A percentile compares a stretch with the other conserved stretches of the same genome.
Evolutionary conservation across 2,888 invertebrate species (phyloP).

Genomic region (Marasmarcha lunaedactyla): DNA sequence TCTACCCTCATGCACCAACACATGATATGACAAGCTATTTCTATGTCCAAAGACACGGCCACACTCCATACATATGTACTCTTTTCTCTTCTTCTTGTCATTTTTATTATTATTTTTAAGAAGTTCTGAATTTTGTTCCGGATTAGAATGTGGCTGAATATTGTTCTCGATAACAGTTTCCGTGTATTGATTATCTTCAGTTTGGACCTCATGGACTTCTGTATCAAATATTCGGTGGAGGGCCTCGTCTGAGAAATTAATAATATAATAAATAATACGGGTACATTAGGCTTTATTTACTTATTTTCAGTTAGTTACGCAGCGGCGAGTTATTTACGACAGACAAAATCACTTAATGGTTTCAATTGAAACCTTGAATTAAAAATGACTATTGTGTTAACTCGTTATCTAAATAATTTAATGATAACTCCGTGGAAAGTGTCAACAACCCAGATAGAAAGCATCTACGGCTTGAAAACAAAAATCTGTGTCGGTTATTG

Average conservation of each 20-base stretch:
- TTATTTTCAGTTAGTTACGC: no score
- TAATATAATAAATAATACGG: no score
- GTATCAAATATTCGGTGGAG: slow-evolving; percentile 49
- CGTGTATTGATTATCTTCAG: slow-evolving; percentile 18
- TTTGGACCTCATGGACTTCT: slow-evolving; percentile 30
- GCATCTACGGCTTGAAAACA: no score
- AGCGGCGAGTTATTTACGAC: no score
- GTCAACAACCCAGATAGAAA: no score
- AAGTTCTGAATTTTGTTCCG: slow-evolving; percentile 8
- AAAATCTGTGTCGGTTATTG: no score
- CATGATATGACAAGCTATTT: slow-evolving; percentile 87
- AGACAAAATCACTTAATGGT: no score
- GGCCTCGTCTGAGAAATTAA: slow-evolving; percentile 38
- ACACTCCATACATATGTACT: slow-evolving; percentile 75
- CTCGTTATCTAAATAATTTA: no score
- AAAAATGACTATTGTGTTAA: no score
- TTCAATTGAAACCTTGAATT: no score
- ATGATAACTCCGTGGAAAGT: no score
- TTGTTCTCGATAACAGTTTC: slow-evolving; percentile 26
- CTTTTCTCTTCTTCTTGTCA: slow-evolving; percentile 35
- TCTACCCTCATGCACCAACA: slow-evolving; percentile 82
- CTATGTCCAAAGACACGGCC: slow-evolving; percentile 81
- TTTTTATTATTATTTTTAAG: slow-evolving; percentile 14
- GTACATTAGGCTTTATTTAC: no score
- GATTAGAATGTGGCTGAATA: slow-evolving; percentile 6